These are phyloP conservation scores for Mus spretus DNA, from an alignment of 2,797 vertebrate species.

Conservation along the genomic window DNA sequence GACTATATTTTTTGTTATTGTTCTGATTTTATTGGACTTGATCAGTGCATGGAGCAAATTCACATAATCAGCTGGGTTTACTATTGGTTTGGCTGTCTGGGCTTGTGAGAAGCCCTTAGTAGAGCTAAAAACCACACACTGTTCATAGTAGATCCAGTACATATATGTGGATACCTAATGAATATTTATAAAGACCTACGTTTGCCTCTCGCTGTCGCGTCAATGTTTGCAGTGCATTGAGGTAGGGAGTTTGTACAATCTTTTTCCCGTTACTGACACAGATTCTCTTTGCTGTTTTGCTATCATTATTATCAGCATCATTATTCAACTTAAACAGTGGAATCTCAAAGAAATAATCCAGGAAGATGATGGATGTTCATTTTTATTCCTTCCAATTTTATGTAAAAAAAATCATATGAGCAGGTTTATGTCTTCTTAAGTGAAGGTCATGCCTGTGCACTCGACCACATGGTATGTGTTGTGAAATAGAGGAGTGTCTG, in stretches of 20 bases:
- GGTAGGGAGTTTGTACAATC: not conserved
- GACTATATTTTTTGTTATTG: conserved; percentile 14
- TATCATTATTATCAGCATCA: not conserved
- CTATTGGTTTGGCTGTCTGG: conserved; percentile 15
- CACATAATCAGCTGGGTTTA: conserved; percentile 38
- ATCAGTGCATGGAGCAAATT: conserved; percentile 62
- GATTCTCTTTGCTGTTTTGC: not conserved
- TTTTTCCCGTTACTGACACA: not conserved
- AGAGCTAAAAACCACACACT: conserved; percentile 31
- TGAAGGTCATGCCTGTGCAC: conserved; percentile 29
- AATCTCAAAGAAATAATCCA: conserved; percentile 20
- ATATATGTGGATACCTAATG: not conserved
- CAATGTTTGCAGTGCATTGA: not conserved
- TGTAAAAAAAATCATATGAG: conserved; percentile 6
- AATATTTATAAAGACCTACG: not conserved
- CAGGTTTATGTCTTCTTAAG: conserved; percentile 18
- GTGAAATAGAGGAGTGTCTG: conserved; percentile 59
- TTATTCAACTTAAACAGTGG: not conserved
- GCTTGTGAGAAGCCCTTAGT: not conserved
- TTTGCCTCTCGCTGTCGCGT: not conserved
- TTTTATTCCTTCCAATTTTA: conserved; percentile 43
- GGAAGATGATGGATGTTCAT: not conserved
- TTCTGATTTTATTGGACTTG: conserved; percentile 62
- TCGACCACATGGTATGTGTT: conserved; percentile 23
- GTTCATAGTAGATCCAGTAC: not conserved